phyloP scores from a whole-genome alignment of 2,113 vertebrate species.

The Pachyramphus minor region DNA sequence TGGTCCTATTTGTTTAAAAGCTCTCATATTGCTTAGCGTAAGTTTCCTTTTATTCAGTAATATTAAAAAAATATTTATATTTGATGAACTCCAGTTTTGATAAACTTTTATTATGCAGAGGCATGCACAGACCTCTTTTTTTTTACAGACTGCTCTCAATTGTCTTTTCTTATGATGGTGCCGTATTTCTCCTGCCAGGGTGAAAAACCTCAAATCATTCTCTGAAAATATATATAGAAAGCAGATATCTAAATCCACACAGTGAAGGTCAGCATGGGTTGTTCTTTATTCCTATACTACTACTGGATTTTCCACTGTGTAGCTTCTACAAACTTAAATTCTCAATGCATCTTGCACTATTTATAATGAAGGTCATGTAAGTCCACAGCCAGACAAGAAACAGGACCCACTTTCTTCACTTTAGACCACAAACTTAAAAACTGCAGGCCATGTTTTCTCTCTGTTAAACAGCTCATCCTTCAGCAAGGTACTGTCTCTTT shows the following conservation, averaged over 20 bases:
- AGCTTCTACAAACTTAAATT: background rate
- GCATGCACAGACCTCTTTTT: background rate
- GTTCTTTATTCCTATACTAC: background rate
- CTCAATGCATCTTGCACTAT: rapidly evolving
- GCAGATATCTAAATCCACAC: background rate
- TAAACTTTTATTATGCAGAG: background rate
- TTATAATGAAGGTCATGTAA: background rate
- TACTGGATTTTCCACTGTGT: background rate
- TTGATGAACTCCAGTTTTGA: background rate
- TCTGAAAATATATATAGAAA: background rate
- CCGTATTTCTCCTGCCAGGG: background rate
- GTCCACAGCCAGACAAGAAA: background rate
- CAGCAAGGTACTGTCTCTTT: background rate
- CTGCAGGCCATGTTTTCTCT: background rate
- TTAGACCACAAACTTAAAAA: background rate
- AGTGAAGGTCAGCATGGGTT: background rate
- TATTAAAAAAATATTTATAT: background rate
- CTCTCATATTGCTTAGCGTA: background rate
- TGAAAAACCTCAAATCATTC: background rate
- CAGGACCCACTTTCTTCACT: background rate
- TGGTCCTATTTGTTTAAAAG: background rate
- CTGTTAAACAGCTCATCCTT: background rate
- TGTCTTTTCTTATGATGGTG: background rate
- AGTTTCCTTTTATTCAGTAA: background rate
- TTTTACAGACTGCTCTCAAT: background rate